Evolutionary conservation across 2,797 vertebrate genomes (phyloP).

Genomic region (Neostethus bicornis): DNA sequence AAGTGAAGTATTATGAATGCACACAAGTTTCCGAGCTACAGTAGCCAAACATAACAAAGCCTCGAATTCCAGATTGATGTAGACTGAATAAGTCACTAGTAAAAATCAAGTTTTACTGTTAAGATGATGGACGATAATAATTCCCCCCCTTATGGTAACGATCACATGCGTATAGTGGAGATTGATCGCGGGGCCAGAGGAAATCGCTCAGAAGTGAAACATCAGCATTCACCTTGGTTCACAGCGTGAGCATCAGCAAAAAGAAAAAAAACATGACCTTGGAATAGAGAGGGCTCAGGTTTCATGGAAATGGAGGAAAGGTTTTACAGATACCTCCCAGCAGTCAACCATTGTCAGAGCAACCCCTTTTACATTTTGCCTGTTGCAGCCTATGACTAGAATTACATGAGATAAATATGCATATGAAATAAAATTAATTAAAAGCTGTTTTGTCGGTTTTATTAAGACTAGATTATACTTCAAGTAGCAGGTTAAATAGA

Average conservation of each 20-base stretch:
- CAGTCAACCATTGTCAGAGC: constrained; percentile 15
- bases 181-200: constrained; percentile 54
- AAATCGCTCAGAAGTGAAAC: constrained; percentile 53
- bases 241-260: constrained; percentile 63
- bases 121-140: constrained; percentile 37
- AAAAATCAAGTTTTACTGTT: constrained; percentile 23
- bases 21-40: too few relatives aligned
- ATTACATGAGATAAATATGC: constrained; percentile 11
- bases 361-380: constrained; percentile 17
- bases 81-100: constrained; percentile 38
- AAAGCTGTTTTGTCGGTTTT: constrained; percentile 14
- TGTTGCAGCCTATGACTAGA: not conserved
- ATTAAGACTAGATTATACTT: constrained; percentile 23
- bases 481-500: constrained; percentile 1
- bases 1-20: not conserved
- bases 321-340: constrained; percentile 29
- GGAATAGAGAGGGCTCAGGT: constrained; percentile 51
- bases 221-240: constrained; percentile 62
- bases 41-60: not conserved
- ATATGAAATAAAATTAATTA: not conserved
- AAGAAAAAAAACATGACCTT: constrained; percentile 56
- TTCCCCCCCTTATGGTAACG: constrained; percentile 16
- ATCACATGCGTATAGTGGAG: constrained; percentile 43
- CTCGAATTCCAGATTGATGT: constrained; percentile 3
- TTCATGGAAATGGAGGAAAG: constrained; percentile 54